These are phyloP conservation scores for Vandiemenella viatica DNA, from an alignment of 2,888 invertebrate species.

Conservation along the genomic window DNA sequence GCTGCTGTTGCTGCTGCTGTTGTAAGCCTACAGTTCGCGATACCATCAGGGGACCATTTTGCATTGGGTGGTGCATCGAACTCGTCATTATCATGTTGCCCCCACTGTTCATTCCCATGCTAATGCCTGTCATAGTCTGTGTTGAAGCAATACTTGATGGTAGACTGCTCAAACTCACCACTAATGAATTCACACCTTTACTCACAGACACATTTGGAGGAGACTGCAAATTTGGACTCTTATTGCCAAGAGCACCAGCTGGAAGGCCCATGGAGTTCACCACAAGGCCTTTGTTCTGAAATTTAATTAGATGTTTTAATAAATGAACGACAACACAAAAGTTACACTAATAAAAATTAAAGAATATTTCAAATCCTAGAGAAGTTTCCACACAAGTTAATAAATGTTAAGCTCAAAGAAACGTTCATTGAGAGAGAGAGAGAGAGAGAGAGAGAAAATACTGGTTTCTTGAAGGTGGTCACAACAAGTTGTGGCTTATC, in stretches of 20 bases:
- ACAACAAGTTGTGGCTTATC: too few relatives aligned
- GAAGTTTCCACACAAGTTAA: too few relatives aligned
- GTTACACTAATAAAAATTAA: too few relatives aligned
- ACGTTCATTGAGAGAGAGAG: too few relatives aligned
- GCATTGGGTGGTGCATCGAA: constrained; percentile 51
- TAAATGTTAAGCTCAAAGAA: too few relatives aligned
- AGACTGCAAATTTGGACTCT: constrained; percentile 72
- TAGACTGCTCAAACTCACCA: constrained; percentile 22
- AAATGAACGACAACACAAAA: not conserved
- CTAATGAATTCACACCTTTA: constrained; percentile 19
- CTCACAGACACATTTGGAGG: constrained; percentile 70
- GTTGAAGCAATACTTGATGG: not conserved
- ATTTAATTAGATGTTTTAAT: constrained; percentile 18
- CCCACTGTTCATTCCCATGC: constrained; percentile 31
- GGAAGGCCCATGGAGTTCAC: constrained; percentile 55
- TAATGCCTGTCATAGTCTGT: not conserved
- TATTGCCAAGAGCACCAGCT: constrained; percentile 61
- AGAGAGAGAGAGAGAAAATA: too few relatives aligned
- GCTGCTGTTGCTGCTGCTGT: constrained; percentile 8
- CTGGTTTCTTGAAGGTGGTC: too few relatives aligned
- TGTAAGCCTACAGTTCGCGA: constrained; percentile 28
- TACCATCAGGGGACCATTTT: constrained; percentile 61
- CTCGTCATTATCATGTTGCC: constrained; percentile 71
- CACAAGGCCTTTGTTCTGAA: constrained; percentile 55
- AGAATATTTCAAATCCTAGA: too few relatives aligned